Evolutionary conservation across 2,113 vertebrate genomes (phyloP).

Genomic region (Fulmarus glacialis): DNA sequence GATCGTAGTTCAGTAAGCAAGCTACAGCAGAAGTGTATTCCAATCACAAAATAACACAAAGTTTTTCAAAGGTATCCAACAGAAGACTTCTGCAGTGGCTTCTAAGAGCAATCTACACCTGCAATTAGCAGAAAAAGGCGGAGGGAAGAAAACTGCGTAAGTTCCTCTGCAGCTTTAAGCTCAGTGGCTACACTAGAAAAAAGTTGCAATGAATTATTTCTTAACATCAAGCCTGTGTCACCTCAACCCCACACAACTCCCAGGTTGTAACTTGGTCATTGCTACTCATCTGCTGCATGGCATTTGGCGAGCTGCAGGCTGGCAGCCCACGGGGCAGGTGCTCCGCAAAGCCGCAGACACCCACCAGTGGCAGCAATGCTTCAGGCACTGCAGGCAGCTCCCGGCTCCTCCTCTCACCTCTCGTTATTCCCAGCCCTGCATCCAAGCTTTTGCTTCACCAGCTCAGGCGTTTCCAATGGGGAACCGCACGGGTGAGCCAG

Average conservation of each 20-base stretch:
- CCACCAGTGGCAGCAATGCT: background rate
- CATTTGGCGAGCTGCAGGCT: rapidly evolving
- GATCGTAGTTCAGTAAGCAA: rapidly evolving
- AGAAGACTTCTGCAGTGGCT: background rate
- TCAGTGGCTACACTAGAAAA: background rate
- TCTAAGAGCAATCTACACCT: background rate
- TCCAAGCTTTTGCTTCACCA: background rate
- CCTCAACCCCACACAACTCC: background rate
- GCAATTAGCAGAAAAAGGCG: background rate
- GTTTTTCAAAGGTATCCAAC: background rate
- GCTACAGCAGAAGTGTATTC: background rate
- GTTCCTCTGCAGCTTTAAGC: background rate
- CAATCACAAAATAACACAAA: background rate
- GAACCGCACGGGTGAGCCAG: background rate
- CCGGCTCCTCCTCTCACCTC: background rate
- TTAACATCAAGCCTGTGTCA: background rate
- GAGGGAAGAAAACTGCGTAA: background rate
- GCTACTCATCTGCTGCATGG: background rate
- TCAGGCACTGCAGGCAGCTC: background rate
- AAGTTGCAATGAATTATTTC: background rate
- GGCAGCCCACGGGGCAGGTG: background rate
- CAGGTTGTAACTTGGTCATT: background rate
- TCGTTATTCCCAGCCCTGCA: background rate
- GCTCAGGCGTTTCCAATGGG: background rate
- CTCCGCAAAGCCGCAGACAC: rapidly evolving